Base-by-base conservation (phyloP, 1,140 invertebrate genomes). In the Panagrolaimus sp. region DNA sequence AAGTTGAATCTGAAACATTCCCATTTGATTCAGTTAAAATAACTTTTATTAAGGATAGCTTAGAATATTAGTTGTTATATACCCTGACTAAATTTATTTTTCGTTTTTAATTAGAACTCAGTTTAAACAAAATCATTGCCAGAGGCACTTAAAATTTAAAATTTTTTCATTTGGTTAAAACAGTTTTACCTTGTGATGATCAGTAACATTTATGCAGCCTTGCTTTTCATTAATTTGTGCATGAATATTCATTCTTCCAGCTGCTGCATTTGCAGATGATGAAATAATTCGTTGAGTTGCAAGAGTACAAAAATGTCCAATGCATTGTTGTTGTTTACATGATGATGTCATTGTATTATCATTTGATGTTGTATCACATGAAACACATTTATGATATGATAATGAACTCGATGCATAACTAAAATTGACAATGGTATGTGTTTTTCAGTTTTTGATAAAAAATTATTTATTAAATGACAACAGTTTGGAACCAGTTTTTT, bases 141-240 rank as follows among this genome's bases (percentile, higher is more conserved):
- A 10, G 24, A 9, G 10, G 24, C n/a, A 64, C 63, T 15, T 28
- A 10, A n/a, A 62, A 14, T 10, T 10, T 10, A 24, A 15, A 15
- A 15, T 10, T 12, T 62, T 10, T 10, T 14, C 24, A 10, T 17
- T 69, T 52, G 9, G 58, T 52, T n/a, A n/a, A n/a, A n/a, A n/a
- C n/a, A n/a, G n/a, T n/a, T 32, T 44, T 69, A 48, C 52, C 52
- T 58, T 58, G 17, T 58, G 52, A 58, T 21, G 21, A 28, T 82
- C 73, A 17, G 79, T 80, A 4, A 81, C 76, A 73, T 81, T 81
- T 14, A 81, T 76, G 47, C 79, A 81, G 7, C 79, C 79, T 52
- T 82, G 79, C 45, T 73, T 76, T 67, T 81, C 75, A 38, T 68
- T 68, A 15, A 80, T 76, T 12, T 71, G 48, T 26, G 74, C 44